Evolutionary conservation across 2,888 invertebrate genomes (phyloP), one percentile per base, ranked within the genome.

Genomic region (Lithophane semibrunnea): DNA sequence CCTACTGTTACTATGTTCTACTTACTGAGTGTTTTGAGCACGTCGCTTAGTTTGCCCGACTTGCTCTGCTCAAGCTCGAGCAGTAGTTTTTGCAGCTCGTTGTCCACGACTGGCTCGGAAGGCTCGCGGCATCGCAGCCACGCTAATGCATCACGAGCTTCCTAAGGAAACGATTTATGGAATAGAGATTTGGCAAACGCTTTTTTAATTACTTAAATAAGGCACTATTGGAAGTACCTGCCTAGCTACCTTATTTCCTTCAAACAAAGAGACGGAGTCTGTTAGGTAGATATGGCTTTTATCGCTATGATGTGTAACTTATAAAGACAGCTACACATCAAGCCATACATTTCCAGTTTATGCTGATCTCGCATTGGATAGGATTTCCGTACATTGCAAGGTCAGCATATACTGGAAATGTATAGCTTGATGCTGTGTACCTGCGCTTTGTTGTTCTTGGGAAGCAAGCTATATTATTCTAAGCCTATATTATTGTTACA

Each of bases 71-170:
- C 95, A 69, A 96, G 79, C 68, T 96, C 96, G 0, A 94, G 79
- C 29, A 96, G 88, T 2, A 96, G 82, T 9, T 90, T 84, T 78
- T 96, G 95, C 58, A 96, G 88, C 79, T 96, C 96, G 3, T 87
- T 90, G 80, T 95, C 95, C n/a, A 96, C 94, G 0, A 88, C 87
- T 0, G 93, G 91, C 44, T 96, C 96, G 0, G 94, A 90, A 9
- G 88, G 84, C 71, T 94, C 94, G 0, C 96, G 92, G 82, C 96
- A 96, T 12, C 96, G 92, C 74, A 96, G 89, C 96, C 96, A 96
- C 0, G 96, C 96, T 13, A 96, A 86, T 0, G 94, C 94, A 16
- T 94, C 94, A 0, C 96, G 92, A 0, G 96, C 96, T 85, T 96
- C 95, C 96, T 74, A 24, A n/a, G 7, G n/a, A 16, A 37, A 68